Evolutionary conservation across 2,888 invertebrate species (phyloP).

Genomic region (Scaptomyza cyrtandrae): DNA sequence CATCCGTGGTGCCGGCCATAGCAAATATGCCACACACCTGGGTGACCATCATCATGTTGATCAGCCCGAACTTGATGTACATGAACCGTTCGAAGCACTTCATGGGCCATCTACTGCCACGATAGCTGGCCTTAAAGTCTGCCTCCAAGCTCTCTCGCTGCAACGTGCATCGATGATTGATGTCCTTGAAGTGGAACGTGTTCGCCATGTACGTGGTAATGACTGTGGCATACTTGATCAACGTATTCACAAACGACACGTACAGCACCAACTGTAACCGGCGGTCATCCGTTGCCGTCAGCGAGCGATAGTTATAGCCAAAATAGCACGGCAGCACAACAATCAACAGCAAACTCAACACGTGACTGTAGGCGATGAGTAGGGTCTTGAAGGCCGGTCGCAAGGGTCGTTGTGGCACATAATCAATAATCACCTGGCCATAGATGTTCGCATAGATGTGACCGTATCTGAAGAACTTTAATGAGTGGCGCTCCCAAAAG

Average conservation of each 20-base stretch:
- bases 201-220: slow-evolving; percentile 74
- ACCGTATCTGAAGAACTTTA: slow-evolving; percentile 72
- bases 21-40: slow-evolving; percentile 68
- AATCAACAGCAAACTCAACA: slow-evolving; percentile 61
- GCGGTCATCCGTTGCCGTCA: slow-evolving; percentile 56
- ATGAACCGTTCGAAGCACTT: slow-evolving; percentile 66
- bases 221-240: slow-evolving; percentile 74
- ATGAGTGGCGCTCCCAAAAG: slow-evolving; percentile 75
- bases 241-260: slow-evolving; percentile 71
- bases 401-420: slow-evolving; percentile 63
- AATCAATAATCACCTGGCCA: slow-evolving; percentile 75
- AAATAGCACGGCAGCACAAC: slow-evolving; percentile 71
- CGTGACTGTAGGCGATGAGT: slow-evolving; percentile 67
- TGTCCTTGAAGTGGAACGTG: slow-evolving; percentile 61
- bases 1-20: slow-evolving; percentile 32
- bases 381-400: slow-evolving; percentile 40
- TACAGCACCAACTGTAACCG: slow-evolving; percentile 67
- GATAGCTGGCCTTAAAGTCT: slow-evolving; percentile 46
- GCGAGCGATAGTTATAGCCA: slow-evolving; percentile 51
- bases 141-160: slow-evolving; percentile 64
- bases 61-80: slow-evolving; percentile 70
- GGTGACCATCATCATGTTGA: slow-evolving; percentile 75
- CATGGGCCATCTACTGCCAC: slow-evolving; percentile 42
- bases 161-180: slow-evolving; percentile 59
- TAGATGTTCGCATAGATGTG: slow-evolving; percentile 75